A percentile compares a stretch with the other conserved stretches of the same genome.
Conservation (phyloP, 2,113 vertebrate genomes). For the Prionailurus bengalensis region DNA sequence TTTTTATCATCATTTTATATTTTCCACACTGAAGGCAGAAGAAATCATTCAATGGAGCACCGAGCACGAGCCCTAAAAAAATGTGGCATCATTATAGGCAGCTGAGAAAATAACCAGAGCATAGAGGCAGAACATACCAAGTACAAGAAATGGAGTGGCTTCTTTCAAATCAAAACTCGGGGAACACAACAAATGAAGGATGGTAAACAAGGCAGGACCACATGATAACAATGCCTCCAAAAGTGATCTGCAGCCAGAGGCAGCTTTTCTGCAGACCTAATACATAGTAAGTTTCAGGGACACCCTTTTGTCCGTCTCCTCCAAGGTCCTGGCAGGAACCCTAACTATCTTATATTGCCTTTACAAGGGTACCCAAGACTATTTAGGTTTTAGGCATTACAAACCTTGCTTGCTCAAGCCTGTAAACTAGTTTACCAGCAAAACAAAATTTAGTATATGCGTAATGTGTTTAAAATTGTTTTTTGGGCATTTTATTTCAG, state of each 20-base stretch:
- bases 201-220: not conserved
- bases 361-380: not conserved
- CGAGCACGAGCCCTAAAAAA: not conserved
- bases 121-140: not conserved
- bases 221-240: not conserved
- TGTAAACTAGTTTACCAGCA: not conserved
- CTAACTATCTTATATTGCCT: not conserved
- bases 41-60: constrained; percentile 29
- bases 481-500: constrained; percentile 41
- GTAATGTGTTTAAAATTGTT: not conserved
- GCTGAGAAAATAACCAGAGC: constrained; percentile 12
- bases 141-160: not conserved
- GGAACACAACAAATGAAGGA: not conserved
- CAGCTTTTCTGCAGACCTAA: constrained; percentile 11
- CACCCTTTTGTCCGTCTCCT: not conserved
- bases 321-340: not conserved
- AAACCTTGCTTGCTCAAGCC: not conserved
- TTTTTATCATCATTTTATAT: constrained; percentile 34
- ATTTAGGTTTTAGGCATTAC: not conserved
- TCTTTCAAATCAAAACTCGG: constrained; percentile 42
- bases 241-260: not conserved
- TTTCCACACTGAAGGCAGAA: constrained; percentile 36
- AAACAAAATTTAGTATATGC: not conserved
- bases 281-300: not conserved
- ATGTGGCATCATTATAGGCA: not conserved